These are phyloP conservation scores for Theristus sp. DNA, from an alignment of 2,888 invertebrate species.

Conservation along the genomic window DNA sequence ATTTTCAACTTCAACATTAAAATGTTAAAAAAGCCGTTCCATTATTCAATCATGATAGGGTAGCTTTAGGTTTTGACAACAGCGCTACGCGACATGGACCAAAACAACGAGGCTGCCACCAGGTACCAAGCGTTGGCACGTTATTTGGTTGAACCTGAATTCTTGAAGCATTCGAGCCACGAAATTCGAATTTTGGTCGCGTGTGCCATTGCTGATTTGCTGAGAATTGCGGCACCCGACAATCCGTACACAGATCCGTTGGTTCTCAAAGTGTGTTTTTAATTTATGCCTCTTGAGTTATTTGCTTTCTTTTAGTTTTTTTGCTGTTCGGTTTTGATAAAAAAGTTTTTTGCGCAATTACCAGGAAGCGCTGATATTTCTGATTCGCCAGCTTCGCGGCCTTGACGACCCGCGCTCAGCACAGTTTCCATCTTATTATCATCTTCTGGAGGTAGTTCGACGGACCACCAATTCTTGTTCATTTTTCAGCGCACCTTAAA, in stretches of 20 bases:
- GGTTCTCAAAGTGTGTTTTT: slow-evolving; percentile 49
- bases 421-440: slow-evolving; percentile 90
- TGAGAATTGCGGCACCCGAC: slow-evolving; percentile 87
- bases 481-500: too few relatives aligned
- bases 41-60: too few relatives aligned
- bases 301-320: too few relatives aligned
- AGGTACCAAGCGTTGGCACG: not conserved
- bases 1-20: too few relatives aligned
- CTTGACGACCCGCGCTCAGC: slow-evolving; percentile 88
- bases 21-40: too few relatives aligned
- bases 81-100: not conserved
- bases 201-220: slow-evolving; percentile 88
- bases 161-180: slow-evolving; percentile 64
- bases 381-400: slow-evolving; percentile 77
- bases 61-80: not conserved
- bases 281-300: not conserved
- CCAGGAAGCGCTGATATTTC: slow-evolving; percentile 54
- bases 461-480: too few relatives aligned
- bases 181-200: slow-evolving; percentile 86
- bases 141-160: slow-evolving; percentile 37
- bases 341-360: too few relatives aligned
- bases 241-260: slow-evolving; percentile 89
- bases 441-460: slow-evolving; percentile 62
- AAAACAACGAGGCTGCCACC: not conserved
- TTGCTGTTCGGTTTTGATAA: too few relatives aligned